A percentile compares a stretch with the other conserved stretches of the same genome.
phyloP scores from a whole-genome alignment of 2,888 invertebrate genomes.

The Leuctra nigra region DNA sequence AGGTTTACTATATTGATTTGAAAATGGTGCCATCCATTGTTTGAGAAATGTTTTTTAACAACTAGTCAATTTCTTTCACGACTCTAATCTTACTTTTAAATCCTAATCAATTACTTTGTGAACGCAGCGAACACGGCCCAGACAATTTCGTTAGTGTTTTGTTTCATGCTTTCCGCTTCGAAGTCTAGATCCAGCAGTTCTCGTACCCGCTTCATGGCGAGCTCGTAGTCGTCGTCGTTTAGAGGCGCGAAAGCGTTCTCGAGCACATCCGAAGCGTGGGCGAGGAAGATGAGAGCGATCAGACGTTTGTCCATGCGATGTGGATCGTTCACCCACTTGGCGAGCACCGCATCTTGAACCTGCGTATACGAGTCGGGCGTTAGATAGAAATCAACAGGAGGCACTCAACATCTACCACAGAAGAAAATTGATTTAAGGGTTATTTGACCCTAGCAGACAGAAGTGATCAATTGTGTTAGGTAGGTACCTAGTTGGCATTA shows the following conservation, averaged over 20 bases:
- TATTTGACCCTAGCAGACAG: no score
- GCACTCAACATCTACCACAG: no score
- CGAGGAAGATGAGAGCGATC: constrained; percentile 87
- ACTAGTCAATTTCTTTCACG: neutral
- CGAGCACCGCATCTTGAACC: constrained; percentile 96
- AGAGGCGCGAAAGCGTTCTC: constrained; percentile 99
- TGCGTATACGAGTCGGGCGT: no score
- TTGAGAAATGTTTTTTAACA: neutral
- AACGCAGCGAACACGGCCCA: constrained; percentile 99
- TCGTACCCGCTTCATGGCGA: constrained; percentile 95
- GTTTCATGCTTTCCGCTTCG: constrained; percentile 90
- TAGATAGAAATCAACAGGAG: no score
- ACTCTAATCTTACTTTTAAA: neutral
- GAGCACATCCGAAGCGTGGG: constrained; percentile 96
- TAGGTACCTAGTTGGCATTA: no score
- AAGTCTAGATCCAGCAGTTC: constrained; percentile 94
- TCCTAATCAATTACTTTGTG: constrained; percentile 70
- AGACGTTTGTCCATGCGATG: constrained; percentile 95
- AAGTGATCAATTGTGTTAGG: no score
- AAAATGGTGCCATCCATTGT: neutral
- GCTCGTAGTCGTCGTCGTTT: constrained; percentile 94
- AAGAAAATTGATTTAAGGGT: no score
- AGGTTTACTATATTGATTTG: no score
- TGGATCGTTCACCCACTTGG: constrained; percentile 95
- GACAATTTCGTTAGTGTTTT: constrained; percentile 86